phyloP scores from a whole-genome alignment of 2,113 vertebrate genomes.

The Hydrolagus affinis region DNA sequence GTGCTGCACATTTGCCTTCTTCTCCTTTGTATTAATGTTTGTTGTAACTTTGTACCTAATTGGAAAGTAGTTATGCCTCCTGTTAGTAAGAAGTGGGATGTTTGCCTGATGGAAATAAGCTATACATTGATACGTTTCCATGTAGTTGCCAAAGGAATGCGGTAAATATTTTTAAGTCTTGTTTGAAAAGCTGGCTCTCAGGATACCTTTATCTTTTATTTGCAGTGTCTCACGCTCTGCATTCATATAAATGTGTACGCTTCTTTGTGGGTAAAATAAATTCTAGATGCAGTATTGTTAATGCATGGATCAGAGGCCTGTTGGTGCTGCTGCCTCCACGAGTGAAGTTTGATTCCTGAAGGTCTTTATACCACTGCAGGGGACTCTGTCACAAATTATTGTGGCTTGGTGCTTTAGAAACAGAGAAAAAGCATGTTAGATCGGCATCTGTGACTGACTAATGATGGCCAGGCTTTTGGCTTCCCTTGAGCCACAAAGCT shows the following conservation, averaged over 20 bases:
- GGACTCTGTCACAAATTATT: slow-evolving; percentile 80
- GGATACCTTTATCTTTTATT: neutral
- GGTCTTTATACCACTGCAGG: slow-evolving; percentile 80
- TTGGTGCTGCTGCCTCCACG: slow-evolving; percentile 53
- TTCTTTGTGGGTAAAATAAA: slow-evolving; percentile 69
- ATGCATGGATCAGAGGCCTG: slow-evolving; percentile 65
- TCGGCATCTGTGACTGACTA: slow-evolving; percentile 85
- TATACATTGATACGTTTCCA: neutral
- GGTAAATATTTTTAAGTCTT: neutral
- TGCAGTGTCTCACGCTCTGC: no score
- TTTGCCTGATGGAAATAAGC: slow-evolving; percentile 26
- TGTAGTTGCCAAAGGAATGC: slow-evolving; percentile 24
- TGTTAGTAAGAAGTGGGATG: neutral
- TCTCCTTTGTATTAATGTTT: slow-evolving; percentile 7
- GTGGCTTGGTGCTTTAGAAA: slow-evolving; percentile 73
- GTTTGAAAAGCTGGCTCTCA: slow-evolving; percentile 7
- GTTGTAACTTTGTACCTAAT: slow-evolving; percentile 1
- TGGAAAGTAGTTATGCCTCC: slow-evolving; percentile 14
- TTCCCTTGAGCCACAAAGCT: slow-evolving; percentile 88
- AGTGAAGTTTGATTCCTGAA: slow-evolving; percentile 71
- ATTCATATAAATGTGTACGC: slow-evolving; percentile 38
- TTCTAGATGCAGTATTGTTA: slow-evolving; percentile 57
- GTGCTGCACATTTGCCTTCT: neutral
- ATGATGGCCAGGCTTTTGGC: slow-evolving; percentile 80
- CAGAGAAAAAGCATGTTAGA: slow-evolving; percentile 66